Evolutionary conservation across 2,113 vertebrate genomes (phyloP).

Genomic region (Clarias batrachus): DNA sequence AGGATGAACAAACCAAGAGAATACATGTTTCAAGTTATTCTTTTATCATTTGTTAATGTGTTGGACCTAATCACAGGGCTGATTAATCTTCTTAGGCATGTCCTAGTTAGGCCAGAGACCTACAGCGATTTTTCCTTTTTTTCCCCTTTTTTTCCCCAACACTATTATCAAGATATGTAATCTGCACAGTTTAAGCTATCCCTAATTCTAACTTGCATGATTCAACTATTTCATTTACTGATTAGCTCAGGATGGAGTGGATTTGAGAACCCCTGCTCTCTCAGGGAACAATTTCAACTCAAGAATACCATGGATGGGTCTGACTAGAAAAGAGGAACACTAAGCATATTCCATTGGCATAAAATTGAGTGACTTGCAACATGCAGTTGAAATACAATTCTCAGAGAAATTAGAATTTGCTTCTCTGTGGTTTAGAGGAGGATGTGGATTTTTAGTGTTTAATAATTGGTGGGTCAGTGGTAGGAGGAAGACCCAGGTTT

Average conservation of each 20-base stretch:
- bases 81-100: not conserved
- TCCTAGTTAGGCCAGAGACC: conserved; percentile 2
- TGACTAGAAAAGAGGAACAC: not conserved
- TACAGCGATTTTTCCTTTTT: not conserved
- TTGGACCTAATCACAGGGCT: not conserved
- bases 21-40: not conserved
- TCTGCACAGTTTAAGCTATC: not conserved
- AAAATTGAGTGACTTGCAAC: not conserved
- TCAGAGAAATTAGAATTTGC: not conserved
- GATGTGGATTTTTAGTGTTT: not conserved
- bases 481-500: no score
- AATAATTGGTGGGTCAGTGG: not conserved
- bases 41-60: not conserved
- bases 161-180: not conserved
- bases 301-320: not conserved
- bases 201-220: not conserved
- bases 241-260: not conserved
- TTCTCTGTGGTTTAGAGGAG: not conserved
- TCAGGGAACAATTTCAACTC: not conserved
- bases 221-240: not conserved
- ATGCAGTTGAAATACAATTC: not conserved
- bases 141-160: not conserved
- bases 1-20: conserved; percentile 30
- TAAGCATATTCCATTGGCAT: not conserved
- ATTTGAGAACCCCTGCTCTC: not conserved